Conservation (phyloP, 2,113 vertebrate species). For the Brachypteracias leptosomus region DNA sequence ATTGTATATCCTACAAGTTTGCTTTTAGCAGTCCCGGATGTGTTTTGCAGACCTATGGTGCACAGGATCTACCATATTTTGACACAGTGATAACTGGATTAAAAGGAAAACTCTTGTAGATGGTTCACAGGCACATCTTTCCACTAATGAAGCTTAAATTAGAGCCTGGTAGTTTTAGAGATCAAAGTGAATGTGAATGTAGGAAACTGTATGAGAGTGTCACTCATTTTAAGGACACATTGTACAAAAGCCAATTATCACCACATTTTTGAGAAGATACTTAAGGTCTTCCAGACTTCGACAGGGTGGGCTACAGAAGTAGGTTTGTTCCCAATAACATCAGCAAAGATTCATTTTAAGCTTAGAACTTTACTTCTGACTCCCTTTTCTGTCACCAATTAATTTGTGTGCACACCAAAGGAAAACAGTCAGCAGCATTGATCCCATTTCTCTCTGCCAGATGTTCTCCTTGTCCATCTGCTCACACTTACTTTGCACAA, state of each 20-base stretch:
- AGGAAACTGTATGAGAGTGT: not conserved
- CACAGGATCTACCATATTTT: not conserved
- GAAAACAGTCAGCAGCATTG: slow-evolving; percentile 62
- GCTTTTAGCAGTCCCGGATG: not conserved
- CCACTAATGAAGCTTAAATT: not conserved
- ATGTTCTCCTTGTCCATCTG: slow-evolving; percentile 74
- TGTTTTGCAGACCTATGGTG: not conserved
- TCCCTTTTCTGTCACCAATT: slow-evolving; percentile 36
- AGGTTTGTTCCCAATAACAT: not conserved
- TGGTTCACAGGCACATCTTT: not conserved
- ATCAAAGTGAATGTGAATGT: not conserved
- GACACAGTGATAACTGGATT: not conserved
- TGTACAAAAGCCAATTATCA: not conserved
- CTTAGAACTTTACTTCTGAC: not conserved
- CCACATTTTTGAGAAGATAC: not conserved
- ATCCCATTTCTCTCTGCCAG: slow-evolving; percentile 56
- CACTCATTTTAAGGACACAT: not conserved
- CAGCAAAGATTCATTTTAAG: slow-evolving; percentile 25
- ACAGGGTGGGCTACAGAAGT: not conserved
- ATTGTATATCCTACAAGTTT: not conserved
- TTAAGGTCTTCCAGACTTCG: not conserved
- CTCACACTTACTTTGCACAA: slow-evolving; percentile 50
- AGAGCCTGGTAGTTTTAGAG: not conserved
- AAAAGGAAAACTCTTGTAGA: not conserved
- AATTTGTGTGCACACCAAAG: slow-evolving; percentile 38